Evolutionary conservation across 2,113 vertebrate genomes (phyloP), one percentile per base, ranked within the genome.

Genomic region (Paracanthobrama guichenoti): DNA sequence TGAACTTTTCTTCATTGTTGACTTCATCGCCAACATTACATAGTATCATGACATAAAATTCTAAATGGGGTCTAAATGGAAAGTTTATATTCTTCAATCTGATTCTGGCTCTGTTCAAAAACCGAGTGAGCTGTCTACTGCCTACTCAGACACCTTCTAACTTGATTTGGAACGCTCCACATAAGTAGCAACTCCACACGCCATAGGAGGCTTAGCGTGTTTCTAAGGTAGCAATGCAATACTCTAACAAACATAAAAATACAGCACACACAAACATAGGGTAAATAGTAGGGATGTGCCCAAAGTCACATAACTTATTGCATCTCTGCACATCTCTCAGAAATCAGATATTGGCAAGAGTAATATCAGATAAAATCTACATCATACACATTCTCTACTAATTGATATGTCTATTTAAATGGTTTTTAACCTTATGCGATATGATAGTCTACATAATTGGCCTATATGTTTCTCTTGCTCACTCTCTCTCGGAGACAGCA

Each of bases 11-110:
- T 6, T 35, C 13, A 42, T 39, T 78, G 31, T n/a, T n/a, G 53
- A 39, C 53, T 22, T 76, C 9, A 77, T 59, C 10, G 28, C n/a
- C 75, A 42, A n/a, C 31, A 57, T 77, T 60, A 42, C 53, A 42
- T 11, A 60, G 31, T 60, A 44, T 59, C 31, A n/a, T 57, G 31
- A 42, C 75, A 78, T 42, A n/a, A 78, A 78, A 77, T 26, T 13
- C 2, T 62, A 12, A 14, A 12, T 18, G 9, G 18, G 11, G 20
- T 28, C 31, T 31, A 16, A 6, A 75, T 26, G 24, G 73, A 3
- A 55, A 7, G 53, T 8, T 78, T 20, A 16, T 60, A 42, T 24
- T 60, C 7, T 55, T 60, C 28, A 16, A 7, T 42, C 20, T 71
- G 18, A 6, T 7, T 78, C 26, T 78, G 71, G 71, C 71, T 73